Percentiles rank a stretch among this genome's conserved stretches.
phyloP scores from a whole-genome alignment of 2,113 vertebrate species.

The Recurvirostra avosetta region DNA sequence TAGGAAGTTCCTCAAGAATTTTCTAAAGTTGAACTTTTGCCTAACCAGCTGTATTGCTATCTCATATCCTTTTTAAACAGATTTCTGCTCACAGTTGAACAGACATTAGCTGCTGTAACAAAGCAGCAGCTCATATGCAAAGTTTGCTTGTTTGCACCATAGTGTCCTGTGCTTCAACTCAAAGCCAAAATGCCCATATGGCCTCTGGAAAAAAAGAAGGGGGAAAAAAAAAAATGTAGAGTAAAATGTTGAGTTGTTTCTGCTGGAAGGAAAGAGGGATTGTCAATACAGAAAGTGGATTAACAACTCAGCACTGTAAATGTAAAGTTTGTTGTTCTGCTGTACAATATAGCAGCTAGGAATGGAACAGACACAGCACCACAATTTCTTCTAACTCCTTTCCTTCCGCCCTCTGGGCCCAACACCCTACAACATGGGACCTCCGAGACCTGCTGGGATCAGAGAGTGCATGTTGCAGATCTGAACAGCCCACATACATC shows the following conservation, averaged over 20 bases:
- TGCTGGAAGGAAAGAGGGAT: background rate
- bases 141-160: conserved; percentile 43
- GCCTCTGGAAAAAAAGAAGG: background rate
- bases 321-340: background rate
- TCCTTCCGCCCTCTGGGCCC: too few species aligned
- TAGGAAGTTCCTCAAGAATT: background rate
- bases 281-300: background rate
- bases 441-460: background rate
- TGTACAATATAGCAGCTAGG: background rate
- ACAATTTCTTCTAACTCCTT: background rate
- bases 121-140: conserved; percentile 49
- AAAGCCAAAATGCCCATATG: conserved; percentile 53
- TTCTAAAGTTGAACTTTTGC: background rate
- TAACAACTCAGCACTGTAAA: background rate
- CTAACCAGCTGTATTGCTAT: background rate
- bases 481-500: background rate
- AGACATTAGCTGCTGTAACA: conserved; percentile 6
- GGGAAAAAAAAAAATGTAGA: background rate
- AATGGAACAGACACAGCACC: background rate
- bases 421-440: background rate
- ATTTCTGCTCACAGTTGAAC: conserved; percentile 26
- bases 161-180: conserved; percentile 16
- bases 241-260: background rate
- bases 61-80: background rate
- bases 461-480: background rate